Evolutionary conservation across 2,888 invertebrate genomes (phyloP).

Genomic region (Xestoiulus laeticollis): DNA sequence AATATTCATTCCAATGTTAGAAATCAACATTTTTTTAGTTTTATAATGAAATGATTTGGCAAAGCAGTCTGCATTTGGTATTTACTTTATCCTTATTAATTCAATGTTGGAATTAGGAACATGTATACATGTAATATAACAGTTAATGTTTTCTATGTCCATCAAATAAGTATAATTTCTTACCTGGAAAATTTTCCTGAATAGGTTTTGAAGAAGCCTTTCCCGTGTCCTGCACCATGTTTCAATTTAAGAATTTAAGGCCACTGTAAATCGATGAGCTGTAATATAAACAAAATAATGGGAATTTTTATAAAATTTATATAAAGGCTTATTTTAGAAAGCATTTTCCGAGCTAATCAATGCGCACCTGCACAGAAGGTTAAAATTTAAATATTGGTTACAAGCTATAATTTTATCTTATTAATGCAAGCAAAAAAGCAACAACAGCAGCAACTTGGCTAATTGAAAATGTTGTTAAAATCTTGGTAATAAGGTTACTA

Average conservation of each 20-base stretch:
- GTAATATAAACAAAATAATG: neutral
- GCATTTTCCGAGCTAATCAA: neutral
- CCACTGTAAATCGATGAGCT: conserved; percentile 4
- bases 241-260: neutral
- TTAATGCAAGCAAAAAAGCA: neutral
- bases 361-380: conserved; percentile 18
- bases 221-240: conserved; percentile 51
- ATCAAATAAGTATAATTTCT: neutral
- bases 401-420: neutral
- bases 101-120: too few species aligned
- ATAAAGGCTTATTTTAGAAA: neutral
- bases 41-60: too few species aligned
- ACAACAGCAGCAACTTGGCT: neutral
- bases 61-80: too few species aligned
- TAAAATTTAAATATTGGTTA: neutral
- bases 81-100: too few species aligned
- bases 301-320: neutral
- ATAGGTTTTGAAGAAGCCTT: conserved; percentile 48
- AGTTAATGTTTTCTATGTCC: too few species aligned
- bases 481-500: neutral
- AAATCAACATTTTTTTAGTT: too few species aligned
- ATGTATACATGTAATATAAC: too few species aligned
- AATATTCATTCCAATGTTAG: too few species aligned
- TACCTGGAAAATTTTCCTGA: conserved; percentile 51
- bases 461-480: neutral